Conservation (phyloP, 2,797 vertebrate genomes). For the Psittacula derbiana region DNA sequence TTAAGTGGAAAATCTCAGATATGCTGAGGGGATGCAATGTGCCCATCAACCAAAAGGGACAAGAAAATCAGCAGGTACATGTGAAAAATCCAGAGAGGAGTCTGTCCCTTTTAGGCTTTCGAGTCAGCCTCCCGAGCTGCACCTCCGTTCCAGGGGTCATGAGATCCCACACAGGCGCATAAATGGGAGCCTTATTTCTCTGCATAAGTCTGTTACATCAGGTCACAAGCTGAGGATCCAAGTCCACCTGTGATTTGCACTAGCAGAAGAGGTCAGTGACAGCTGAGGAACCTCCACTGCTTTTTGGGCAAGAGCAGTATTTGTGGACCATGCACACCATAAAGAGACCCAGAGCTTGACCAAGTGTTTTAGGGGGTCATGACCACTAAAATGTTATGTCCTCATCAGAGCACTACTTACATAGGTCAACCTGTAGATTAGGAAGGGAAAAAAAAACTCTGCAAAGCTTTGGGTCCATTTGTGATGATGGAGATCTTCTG, state of each 20-base stretch:
- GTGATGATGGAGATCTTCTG: background rate
- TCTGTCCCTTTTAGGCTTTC: background rate
- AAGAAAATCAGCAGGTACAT: background rate
- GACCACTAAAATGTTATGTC: background rate
- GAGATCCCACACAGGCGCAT: background rate
- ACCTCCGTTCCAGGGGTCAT: rapidly evolving
- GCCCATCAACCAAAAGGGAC: background rate
- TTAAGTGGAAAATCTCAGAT: background rate
- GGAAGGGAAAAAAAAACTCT: background rate
- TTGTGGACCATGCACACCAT: background rate
- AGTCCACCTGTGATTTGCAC: background rate
- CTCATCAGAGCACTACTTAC: background rate
- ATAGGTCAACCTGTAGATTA: background rate
- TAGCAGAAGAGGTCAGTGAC: background rate
- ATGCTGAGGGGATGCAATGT: background rate
- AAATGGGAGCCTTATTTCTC: background rate
- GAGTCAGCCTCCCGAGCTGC: background rate
- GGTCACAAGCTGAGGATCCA: background rate
- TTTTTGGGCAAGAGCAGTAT: background rate
- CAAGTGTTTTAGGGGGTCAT: background rate
- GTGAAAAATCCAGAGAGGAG: background rate
- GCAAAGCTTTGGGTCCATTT: background rate
- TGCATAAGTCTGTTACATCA: background rate
- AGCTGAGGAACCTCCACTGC: background rate
- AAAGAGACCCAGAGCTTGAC: background rate